A percentile compares a stretch with the other conserved stretches of the same genome.
Conservation (phyloP, 2,113 vertebrate genomes). For the Murina feae region DNA sequence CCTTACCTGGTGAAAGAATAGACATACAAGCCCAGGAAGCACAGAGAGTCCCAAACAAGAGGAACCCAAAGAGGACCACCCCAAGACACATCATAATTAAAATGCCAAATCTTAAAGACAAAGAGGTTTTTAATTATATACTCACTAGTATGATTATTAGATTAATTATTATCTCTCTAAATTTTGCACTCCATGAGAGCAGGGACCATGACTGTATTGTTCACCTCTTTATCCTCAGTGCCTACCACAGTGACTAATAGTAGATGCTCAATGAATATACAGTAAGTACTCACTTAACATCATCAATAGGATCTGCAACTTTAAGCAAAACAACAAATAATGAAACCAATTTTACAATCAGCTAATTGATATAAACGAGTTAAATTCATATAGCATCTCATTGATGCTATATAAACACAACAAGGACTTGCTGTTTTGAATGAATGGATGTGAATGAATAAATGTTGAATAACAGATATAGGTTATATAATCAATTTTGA, state of each 20-base stretch:
- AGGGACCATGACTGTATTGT: neutral
- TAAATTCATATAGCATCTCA: neutral
- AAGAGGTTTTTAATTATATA: neutral
- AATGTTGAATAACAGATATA: neutral
- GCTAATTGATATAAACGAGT: neutral
- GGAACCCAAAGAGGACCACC: no score
- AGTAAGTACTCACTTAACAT: neutral
- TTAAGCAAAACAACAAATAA: neutral
- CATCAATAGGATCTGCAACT: neutral
- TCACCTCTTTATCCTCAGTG: neutral
- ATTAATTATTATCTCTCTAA: slow-evolving; percentile 7
- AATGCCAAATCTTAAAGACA: no score
- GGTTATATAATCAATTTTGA: neutral
- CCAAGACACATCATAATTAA: no score
- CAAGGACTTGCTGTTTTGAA: neutral
- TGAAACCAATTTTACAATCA: neutral
- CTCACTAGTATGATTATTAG: neutral
- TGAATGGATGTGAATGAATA: neutral
- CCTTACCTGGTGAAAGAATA: no score
- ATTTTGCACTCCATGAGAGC: neutral
- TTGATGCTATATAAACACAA: neutral
- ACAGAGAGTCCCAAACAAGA: no score
- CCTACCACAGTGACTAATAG: neutral
- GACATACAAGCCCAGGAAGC: no score
- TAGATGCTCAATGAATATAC: neutral